Base-by-base conservation (phyloP, 2,113 vertebrate genomes). In the Eclectus roratus region DNA sequence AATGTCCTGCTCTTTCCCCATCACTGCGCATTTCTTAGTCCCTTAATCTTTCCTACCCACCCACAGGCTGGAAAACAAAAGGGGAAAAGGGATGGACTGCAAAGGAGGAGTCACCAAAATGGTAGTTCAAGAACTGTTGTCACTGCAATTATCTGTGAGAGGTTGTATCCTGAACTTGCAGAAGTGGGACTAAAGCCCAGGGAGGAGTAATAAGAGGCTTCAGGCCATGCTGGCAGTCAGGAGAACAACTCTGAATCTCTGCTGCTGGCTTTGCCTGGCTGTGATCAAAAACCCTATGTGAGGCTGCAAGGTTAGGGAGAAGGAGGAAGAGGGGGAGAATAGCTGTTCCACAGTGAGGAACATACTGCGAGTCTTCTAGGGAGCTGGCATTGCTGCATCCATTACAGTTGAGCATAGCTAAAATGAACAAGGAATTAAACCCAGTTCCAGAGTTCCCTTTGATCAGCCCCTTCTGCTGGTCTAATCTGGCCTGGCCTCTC, bases 131-230 rank as follows among this genome's bases (percentile, higher is more conserved):
- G 74, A 89, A 61, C 37, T 1, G 11, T 82, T 85, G 69, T 69
- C 61, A 84, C 35, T 87, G 56, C 80, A 88, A 82, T 96, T 95
- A 96, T 83, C 73, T 28, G 39, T 35, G 63, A 82, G 43, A 95
- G 18, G 46, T 70, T 94, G 92, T 72, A 85, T 88, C 58, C 78
- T 83, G 74, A 73, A 92, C 49, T 69, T 88, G 46, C 37, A 89
- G 78, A 80, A 85, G 66, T 72, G 71, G 74, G 94, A 89, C 89
- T 92, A 94, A 96, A 91, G 74, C 73, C 37, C 53, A 52, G 37
- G 31, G 49, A 85, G 2, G 7, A 82, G 31, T 72, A 91, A 81
- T 56, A 95, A 77, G 85, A 89, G 66, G n/a, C 63, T 89, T 74
- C 1, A 4, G 91, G 61, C 71, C 58, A 44, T 31, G n/a, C 47